phyloP scores from a whole-genome alignment of 2,888 invertebrate species.

The Leptopilina syphax region DNA sequence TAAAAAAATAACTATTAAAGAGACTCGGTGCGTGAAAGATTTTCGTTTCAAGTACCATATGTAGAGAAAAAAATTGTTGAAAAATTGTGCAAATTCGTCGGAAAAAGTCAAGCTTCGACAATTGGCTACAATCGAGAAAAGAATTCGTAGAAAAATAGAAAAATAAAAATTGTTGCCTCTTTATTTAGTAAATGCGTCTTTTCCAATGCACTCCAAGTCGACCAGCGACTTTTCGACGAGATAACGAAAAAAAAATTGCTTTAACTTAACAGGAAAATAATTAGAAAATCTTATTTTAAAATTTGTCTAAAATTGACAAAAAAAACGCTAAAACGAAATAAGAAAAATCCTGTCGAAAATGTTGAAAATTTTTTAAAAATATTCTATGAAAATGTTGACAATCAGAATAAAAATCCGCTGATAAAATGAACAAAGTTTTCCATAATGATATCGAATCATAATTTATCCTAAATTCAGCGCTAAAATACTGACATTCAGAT shows the following conservation, averaged over 20 bases:
- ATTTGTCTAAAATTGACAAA: too few species aligned
- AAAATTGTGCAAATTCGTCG: not conserved
- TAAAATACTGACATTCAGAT: too few species aligned
- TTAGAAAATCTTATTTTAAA: not conserved
- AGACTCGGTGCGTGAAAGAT: not conserved
- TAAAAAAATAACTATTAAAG: not conserved
- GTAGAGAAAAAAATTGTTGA: not conserved
- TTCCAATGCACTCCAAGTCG: constrained; percentile 35
- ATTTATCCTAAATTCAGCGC: too few species aligned
- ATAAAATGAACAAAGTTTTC: too few species aligned
- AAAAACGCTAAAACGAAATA: too few species aligned
- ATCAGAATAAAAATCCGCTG: too few species aligned
- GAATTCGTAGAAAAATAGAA: constrained; percentile 42
- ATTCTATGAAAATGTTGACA: too few species aligned
- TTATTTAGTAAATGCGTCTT: not conserved
- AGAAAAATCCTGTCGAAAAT: too few species aligned
- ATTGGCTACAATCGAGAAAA: constrained; percentile 5
- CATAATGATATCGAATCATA: too few species aligned
- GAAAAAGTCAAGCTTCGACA: constrained; percentile 9
- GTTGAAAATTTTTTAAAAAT: too few species aligned
- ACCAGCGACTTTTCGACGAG: constrained; percentile 13
- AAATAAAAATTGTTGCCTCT: not conserved
- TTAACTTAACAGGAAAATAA: not conserved
- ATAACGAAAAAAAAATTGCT: not conserved
- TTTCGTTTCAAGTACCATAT: not conserved